Evolutionary conservation across 2,113 vertebrate species (phyloP), one percentile per base, ranked within the genome.

Genomic region (Anolis sagrei): DNA sequence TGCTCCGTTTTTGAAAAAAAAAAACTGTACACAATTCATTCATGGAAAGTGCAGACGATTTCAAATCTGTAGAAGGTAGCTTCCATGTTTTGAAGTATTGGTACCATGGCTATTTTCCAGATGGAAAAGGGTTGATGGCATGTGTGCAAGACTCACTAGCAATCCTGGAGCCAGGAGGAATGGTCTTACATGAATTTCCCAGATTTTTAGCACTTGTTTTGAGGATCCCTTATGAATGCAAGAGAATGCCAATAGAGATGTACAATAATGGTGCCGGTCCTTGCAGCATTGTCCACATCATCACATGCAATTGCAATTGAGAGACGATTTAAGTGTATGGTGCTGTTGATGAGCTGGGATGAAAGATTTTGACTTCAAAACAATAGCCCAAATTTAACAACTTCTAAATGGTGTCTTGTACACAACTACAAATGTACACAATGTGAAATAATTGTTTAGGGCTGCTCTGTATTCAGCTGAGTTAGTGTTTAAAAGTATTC

Each of bases 291-390:
- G 9, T 23, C n/a, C 58, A 34, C 29, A 32, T 34, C 9, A 58
- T 44, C 36, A 51, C 19, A 76, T 49, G 74, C 81, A 83, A 74
- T 23, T 62, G 58, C 54, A 19, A 21, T 36, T 34, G 9, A 49
- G 64, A 32, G 66, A 82, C 54, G 13, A 36, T 76, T 84, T 76
- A 25, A 74, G n/a, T 69, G 25, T 76, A 23, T 69, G 27, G 39
- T 77, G 49, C 25, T 19, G 32, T 27, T 77, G 75, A 54, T 70
- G 32, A 25, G 25, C 14, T 77, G 32, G 49, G 49, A 54, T 69
- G 44, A 19, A 2, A 85, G 76, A 48, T 70, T 77, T 85, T 70
- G 62, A 85, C 54, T 18, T 85, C n/a, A n/a, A 70, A 32, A 21
- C 49, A 69, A 85, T 78, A 58, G 39, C 64, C 34, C 7, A 54